Base-by-base conservation (phyloP, 2,797 vertebrate genomes). In the Trachops cirrhosus region DNA sequence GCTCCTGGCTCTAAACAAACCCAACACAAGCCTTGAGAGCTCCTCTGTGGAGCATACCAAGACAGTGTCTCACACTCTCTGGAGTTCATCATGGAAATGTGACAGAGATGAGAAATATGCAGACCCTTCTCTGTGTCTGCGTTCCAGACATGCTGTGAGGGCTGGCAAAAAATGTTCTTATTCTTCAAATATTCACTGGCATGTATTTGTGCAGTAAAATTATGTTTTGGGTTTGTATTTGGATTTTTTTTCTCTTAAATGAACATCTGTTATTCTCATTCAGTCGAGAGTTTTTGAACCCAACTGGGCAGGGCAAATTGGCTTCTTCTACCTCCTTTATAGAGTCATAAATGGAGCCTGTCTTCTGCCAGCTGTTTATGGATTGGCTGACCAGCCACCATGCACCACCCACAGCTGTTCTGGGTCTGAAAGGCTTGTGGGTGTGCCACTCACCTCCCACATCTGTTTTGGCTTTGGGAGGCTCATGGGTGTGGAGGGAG, bases 211-310 rank as follows among this genome's bases (percentile, higher is more conserved):
- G 32, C 68, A 93, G 95, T 83, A 95, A 96, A 96, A 84, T 87
- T 93, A 70, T 87, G 74, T 95, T 96, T 96, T 86, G 10, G 71
- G n/a, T 87, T 95, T 87, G 80, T 32, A 88, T 77, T 85, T 80
- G 26, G 8, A 24, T 9, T 62, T 22, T 82, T 68, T 78, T 37
- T 62, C 87, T 82, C 75, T 86, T 74, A 89, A 89, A 87, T 91
- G 92, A 93, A 97, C 97, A 97, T 97, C 96, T 97, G 95, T 89
- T 96, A 84, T 94, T 91, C 57, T 95, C 92, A 91, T 92, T 93
- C 78, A 48, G 82, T 88, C 0, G 1, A 90, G 67, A 96, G 59
- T 34, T 75, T 97, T 83, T 93, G 74, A 92, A 94, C 57, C 59
- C 83, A 97, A 73, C 71, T 95, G 92, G 94, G 74, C 74, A 57